phyloP scores from a whole-genome alignment of 1,140 invertebrate genomes.

The Mycetomoellerius zeteki region DNA sequence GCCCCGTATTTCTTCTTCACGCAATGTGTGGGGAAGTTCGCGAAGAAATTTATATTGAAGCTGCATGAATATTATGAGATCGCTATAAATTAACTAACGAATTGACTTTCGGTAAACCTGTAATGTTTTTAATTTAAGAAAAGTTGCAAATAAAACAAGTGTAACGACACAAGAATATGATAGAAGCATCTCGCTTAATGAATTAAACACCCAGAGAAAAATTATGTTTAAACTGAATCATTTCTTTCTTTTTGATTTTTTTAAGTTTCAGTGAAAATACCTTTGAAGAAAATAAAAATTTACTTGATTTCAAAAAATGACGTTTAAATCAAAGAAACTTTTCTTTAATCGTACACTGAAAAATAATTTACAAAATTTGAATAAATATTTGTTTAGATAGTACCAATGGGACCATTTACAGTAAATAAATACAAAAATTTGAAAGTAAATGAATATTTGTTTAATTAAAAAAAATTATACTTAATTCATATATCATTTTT shows the following conservation, averaged over 20 bases:
- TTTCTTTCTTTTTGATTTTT: not conserved
- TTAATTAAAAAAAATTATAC: too few relatives aligned
- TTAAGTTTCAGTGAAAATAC: too few relatives aligned
- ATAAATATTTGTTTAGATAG: too few relatives aligned
- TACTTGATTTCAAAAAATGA: too few relatives aligned
- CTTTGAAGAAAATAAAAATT: not conserved
- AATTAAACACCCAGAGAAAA: not conserved
- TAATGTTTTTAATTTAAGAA: conserved; percentile 4
- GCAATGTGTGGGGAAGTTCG: not conserved
- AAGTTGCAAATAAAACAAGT: not conserved
- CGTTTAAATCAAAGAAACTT: too few relatives aligned
- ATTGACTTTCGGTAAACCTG: not conserved
- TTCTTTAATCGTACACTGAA: too few relatives aligned
- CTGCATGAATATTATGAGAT: not conserved
- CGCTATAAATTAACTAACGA: conserved; percentile 6
- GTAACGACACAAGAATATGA: not conserved
- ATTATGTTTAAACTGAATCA: too few relatives aligned
- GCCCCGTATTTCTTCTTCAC: not conserved
- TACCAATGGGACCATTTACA: too few relatives aligned
- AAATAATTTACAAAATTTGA: too few relatives aligned
- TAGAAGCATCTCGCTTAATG: not conserved
- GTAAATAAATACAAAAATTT: too few relatives aligned
- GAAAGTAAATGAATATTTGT: too few relatives aligned
- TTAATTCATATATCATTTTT: too few relatives aligned
- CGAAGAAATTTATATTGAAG: not conserved